A percentile compares a stretch with the other conserved stretches of the same genome.
phyloP scores from a whole-genome alignment of 2,888 invertebrate species.

The Ernsta delagoae region DNA sequence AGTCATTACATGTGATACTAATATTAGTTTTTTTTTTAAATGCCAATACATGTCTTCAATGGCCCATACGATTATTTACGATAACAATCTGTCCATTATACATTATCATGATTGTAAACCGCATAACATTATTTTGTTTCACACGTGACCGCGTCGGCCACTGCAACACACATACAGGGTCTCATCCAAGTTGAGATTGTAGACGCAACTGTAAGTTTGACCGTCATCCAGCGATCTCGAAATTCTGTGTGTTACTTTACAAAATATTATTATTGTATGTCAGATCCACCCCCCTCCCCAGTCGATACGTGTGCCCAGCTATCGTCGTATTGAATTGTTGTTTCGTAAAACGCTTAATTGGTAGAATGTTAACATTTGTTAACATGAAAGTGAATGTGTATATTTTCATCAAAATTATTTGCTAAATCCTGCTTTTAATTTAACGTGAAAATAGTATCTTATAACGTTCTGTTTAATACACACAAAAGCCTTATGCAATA shows the following conservation, averaged over 20 bases:
- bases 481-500: neutral
- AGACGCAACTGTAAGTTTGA: constrained; percentile 85
- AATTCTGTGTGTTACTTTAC: constrained; percentile 77
- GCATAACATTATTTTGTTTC: constrained; percentile 76
- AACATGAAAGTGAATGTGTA: neutral
- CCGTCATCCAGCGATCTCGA: constrained; percentile 66
- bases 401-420: constrained; percentile 4
- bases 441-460: neutral
- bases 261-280: constrained; percentile 46
- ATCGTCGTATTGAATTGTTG: constrained; percentile 68
- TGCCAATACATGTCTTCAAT: neutral
- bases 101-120: constrained; percentile 59
- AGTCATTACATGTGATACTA: neutral
- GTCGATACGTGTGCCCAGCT: constrained; percentile 71
- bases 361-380: constrained; percentile 44
- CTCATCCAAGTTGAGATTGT: constrained; percentile 82
- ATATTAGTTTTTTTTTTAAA: neutral
- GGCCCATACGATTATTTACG: neutral
- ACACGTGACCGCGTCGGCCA: constrained; percentile 75
- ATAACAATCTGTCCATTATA: constrained; percentile 14
- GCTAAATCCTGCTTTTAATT: constrained; percentile 31
- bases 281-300: constrained; percentile 46
- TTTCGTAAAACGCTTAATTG: constrained; percentile 54
- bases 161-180: constrained; percentile 72
- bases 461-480: constrained; percentile 1